Evolutionary conservation across 2,888 invertebrate genomes (phyloP).

Genomic region (Myopa testacea): DNA sequence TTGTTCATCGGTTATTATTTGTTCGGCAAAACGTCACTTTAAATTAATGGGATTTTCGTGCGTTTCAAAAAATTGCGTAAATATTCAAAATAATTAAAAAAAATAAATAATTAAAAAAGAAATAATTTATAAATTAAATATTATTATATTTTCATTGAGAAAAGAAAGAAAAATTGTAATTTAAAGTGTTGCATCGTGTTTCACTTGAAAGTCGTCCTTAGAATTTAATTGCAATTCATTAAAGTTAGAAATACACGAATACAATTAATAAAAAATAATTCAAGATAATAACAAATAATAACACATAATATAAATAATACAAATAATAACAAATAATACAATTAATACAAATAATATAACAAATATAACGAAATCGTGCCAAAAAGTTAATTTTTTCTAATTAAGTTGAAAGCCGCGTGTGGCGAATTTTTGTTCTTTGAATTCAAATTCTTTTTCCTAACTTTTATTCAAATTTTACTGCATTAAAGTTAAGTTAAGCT

Average conservation of each 20-base stretch:
- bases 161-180: neutral
- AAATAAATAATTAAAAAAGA: neutral
- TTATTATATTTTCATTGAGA: neutral
- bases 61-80: neutral
- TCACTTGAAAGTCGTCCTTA: neutral
- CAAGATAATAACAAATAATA: too few species aligned
- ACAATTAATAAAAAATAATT: neutral
- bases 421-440: too few species aligned
- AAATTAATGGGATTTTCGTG: neutral
- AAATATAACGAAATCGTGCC: slow-evolving; percentile 7
- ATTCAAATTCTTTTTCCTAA: neutral
- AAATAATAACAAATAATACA: neutral
- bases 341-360: neutral
- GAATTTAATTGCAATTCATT: neutral
- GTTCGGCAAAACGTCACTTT: slow-evolving; percentile 57
- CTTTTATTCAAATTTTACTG: neutral
- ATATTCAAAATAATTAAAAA: neutral
- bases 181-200: neutral
- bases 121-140: neutral
- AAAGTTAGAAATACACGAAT: neutral
- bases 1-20: slow-evolving; percentile 67
- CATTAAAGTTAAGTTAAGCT: slow-evolving; percentile 12
- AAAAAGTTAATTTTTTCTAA: slow-evolving; percentile 12
- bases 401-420: neutral
- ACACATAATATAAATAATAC: neutral